Evolutionary conservation across 2,113 vertebrate species (phyloP).

Genomic region (Perca flavescens): DNA sequence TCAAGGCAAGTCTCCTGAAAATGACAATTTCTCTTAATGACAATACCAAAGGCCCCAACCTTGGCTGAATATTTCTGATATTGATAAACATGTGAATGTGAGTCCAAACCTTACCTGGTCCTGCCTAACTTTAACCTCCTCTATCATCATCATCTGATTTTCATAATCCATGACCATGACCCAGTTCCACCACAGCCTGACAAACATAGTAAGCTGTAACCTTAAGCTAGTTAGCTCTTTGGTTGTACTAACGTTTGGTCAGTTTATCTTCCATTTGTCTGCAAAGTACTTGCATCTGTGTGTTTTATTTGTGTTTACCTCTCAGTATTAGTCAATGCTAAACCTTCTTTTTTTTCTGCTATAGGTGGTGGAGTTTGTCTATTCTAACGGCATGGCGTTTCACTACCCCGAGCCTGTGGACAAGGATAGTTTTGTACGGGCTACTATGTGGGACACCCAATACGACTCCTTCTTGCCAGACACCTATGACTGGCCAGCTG

Average conservation of each 20-base stretch:
- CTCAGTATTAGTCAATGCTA: conserved; percentile 7
- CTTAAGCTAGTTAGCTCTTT: background rate
- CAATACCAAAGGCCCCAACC: background rate
- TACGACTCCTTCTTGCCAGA: conserved; percentile 96
- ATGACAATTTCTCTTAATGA: background rate
- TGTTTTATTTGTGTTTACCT: background rate
- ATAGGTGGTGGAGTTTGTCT: conserved; percentile 93
- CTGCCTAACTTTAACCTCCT: background rate
- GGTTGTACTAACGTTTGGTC: background rate
- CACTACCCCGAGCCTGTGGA: conserved; percentile 94
- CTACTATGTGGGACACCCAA: conserved; percentile 90
- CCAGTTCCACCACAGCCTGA: background rate
- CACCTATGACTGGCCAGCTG: conserved; percentile 92
- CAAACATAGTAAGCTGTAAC: background rate
- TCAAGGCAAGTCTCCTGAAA: conserved; percentile 87
- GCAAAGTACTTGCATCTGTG: background rate
- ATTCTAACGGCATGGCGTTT: conserved; percentile 95
- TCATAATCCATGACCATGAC: background rate
- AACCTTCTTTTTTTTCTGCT: conserved; percentile 32
- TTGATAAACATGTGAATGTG: background rate
- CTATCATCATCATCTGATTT: background rate
- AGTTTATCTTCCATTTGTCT: background rate
- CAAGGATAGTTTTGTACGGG: conserved; percentile 87
- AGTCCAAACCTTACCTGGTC: background rate
- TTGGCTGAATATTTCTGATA: background rate